Evolutionary conservation across 2,113 vertebrate genomes (phyloP).

Genomic region (Menura novaehollandiae): DNA sequence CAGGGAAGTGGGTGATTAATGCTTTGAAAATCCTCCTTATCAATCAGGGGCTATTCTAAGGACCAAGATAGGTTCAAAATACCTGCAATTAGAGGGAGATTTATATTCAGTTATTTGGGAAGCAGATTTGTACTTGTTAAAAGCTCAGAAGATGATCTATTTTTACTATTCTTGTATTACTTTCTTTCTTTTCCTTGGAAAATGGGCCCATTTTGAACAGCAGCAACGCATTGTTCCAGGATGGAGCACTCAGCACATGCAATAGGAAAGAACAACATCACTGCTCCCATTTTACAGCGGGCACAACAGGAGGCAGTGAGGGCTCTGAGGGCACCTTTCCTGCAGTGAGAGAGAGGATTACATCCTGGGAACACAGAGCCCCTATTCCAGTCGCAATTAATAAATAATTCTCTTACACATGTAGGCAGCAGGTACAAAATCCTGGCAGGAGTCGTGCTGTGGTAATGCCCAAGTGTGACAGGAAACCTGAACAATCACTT

Average conservation of each 20-base stretch:
- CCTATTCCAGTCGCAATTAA: not conserved
- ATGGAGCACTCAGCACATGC: not conserved
- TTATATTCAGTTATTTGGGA: not conserved
- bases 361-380: not conserved
- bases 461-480: not conserved
- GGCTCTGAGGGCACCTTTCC: not conserved
- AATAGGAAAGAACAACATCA: not conserved
- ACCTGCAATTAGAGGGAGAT: not conserved
- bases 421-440: not conserved
- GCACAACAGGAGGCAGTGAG: not conserved
- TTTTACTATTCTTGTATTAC: not conserved
- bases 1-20: not conserved
- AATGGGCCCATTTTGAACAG: not conserved
- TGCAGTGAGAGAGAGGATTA: not conserved
- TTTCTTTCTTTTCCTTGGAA: not conserved
- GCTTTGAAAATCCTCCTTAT: slow-evolving; percentile 2
- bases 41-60: not conserved
- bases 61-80: not conserved
- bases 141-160: not conserved
- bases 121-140: not conserved
- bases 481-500: not conserved
- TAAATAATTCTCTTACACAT: not conserved
- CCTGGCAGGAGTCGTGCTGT: not conserved
- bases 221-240: not conserved
- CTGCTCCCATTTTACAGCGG: not conserved